Conservation (phyloP, 2,797 vertebrate species). For the Crenuchus spilurus region DNA sequence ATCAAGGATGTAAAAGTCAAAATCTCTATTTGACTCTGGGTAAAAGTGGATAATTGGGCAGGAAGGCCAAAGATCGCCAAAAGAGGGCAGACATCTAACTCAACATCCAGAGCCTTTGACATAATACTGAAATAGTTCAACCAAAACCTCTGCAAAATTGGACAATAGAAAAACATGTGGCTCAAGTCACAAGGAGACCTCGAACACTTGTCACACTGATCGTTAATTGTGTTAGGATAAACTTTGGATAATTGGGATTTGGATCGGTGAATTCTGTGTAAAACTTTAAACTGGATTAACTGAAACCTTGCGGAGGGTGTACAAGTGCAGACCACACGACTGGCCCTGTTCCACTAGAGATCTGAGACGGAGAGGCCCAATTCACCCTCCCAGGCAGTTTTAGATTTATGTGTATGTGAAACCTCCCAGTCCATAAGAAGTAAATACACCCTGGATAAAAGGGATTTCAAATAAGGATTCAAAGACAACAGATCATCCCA, state of each 20-base stretch:
- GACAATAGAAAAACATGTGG: too few species aligned
- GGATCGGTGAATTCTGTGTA: too few species aligned
- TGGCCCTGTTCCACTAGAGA: not conserved
- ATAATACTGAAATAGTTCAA: too few species aligned
- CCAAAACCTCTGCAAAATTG: too few species aligned
- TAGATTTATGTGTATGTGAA: not conserved
- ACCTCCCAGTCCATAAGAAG: not conserved
- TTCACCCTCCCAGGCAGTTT: conserved; percentile 4
- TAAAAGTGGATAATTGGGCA: too few species aligned
- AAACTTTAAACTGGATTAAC: not conserved
- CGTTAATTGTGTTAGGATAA: not conserved
- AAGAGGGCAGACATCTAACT: too few species aligned
- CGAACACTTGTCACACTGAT: not conserved
- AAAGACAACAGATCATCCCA: not conserved
- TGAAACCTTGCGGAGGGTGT: not conserved
- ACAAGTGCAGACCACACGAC: not conserved
- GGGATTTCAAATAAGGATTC: not conserved
- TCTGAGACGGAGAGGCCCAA: not conserved
- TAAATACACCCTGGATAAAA: not conserved
- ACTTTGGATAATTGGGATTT: not conserved
- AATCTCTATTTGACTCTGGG: too few species aligned
- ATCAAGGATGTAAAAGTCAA: not conserved
- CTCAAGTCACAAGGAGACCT: not conserved
- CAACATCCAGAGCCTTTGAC: too few species aligned
- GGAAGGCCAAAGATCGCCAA: too few species aligned